Evolutionary conservation across 2,797 vertebrate genomes (phyloP).

Genomic region (Apogon hyalosoma): DNA sequence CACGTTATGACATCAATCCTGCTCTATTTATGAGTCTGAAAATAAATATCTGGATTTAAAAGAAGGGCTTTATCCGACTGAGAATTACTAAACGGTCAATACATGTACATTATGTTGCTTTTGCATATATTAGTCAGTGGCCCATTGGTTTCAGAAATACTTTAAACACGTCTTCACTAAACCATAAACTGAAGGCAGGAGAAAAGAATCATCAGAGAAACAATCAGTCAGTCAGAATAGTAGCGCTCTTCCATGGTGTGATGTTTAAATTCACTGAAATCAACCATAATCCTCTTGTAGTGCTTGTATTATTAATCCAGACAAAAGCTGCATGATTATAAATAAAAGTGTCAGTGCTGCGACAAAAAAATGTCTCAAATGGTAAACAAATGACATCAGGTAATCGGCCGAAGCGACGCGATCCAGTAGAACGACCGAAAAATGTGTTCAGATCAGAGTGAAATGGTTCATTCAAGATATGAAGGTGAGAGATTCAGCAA

Average conservation of each 20-base stretch:
- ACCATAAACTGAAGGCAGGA: neutral
- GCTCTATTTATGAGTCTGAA: neutral
- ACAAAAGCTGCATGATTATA: slow-evolving; percentile 27
- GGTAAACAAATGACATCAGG: slow-evolving; percentile 41
- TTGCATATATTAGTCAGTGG: slow-evolving; percentile 28
- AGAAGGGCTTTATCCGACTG: neutral
- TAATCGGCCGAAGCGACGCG: neutral
- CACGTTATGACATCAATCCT: slow-evolving; percentile 14
- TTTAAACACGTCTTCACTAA: slow-evolving; percentile 5
- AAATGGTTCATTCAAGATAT: slow-evolving; percentile 4
- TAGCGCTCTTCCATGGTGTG: neutral
- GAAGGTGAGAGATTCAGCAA: neutral
- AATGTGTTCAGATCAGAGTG: neutral
- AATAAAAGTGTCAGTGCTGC: slow-evolving; percentile 51
- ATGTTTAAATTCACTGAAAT: neutral
- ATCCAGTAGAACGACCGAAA: slow-evolving; percentile 4
- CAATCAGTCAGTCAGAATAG: neutral
- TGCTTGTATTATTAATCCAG: slow-evolving; percentile 9
- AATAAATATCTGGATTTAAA: neutral
- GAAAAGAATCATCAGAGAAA: slow-evolving; percentile 4
- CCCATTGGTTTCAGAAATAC: slow-evolving; percentile 10
- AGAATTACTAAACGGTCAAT: neutral
- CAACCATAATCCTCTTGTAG: neutral
- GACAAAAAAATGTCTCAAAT: slow-evolving; percentile 32
- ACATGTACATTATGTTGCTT: slow-evolving; percentile 5